phyloP scores from a whole-genome alignment of 30 jellyfish, hydroid and myxozoan species.

The Aurelia sp. region DNA sequence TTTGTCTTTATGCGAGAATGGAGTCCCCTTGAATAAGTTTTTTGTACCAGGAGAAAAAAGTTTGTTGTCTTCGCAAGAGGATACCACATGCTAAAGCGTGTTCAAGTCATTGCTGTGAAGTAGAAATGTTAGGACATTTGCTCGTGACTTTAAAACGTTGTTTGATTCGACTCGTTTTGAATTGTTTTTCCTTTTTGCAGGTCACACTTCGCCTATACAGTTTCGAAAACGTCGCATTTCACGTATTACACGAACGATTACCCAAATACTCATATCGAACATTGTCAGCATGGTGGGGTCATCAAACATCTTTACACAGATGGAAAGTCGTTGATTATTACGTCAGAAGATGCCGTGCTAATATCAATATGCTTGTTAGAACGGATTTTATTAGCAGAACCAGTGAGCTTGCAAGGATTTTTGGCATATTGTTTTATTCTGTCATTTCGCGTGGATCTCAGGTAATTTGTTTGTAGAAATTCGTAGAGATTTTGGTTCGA shows the following conservation, averaged over 20 bases:
- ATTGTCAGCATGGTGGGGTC: conserved; percentile 97
- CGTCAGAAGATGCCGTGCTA: conserved; percentile 87
- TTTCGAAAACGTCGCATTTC: conserved; percentile 94
- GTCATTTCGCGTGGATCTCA: conserved; percentile 98
- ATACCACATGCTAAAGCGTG: too few relatives aligned
- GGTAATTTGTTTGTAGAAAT: conserved; percentile 73
- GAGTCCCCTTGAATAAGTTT: too few relatives aligned
- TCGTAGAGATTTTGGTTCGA: too few relatives aligned
- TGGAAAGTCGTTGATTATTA: conserved; percentile 84
- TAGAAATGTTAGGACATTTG: too few relatives aligned
- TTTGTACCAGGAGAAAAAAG: too few relatives aligned
- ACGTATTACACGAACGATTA: conserved; percentile 90
- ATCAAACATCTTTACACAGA: conserved; percentile 43
- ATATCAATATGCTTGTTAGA: conserved; percentile 64
- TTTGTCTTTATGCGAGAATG: too few relatives aligned
- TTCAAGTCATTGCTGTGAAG: too few relatives aligned
- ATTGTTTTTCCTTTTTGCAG: conserved; percentile 22
- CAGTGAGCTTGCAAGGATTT: conserved; percentile 96
- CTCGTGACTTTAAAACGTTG: too few relatives aligned
- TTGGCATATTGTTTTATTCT: conserved; percentile 93
- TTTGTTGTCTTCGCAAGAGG: too few relatives aligned
- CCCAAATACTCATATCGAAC: conserved; percentile 79
- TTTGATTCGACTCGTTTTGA: too few relatives aligned
- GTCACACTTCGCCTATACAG: conserved; percentile 88
- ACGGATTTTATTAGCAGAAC: conserved; percentile 90